Conservation (phyloP, 2,888 invertebrate species). For the Aphodius granarius region DNA sequence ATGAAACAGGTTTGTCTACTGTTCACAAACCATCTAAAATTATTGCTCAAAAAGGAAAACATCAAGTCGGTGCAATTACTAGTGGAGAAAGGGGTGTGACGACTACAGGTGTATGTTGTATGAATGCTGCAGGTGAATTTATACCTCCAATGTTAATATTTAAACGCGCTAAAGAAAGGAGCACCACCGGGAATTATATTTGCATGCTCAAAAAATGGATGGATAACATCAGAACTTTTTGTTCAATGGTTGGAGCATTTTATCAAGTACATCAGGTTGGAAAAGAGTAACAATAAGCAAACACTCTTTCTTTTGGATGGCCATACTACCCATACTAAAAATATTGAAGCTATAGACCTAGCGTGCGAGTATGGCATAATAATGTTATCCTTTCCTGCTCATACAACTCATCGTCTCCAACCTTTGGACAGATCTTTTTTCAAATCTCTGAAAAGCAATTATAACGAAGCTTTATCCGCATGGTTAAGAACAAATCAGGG, state of each 20-base stretch:
- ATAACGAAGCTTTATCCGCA: constrained; percentile 29
- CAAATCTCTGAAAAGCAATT: constrained; percentile 32
- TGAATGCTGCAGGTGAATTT: constrained; percentile 28
- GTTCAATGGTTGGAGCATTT: constrained; percentile 35
- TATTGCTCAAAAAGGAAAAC: constrained; percentile 43
- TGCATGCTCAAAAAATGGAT: constrained; percentile 33
- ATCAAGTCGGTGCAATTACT: constrained; percentile 37
- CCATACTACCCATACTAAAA: constrained; percentile 28
- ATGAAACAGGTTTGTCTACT: constrained; percentile 48
- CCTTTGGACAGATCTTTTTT: constrained; percentile 39
- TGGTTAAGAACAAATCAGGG: constrained; percentile 33
- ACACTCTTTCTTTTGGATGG: constrained; percentile 19
- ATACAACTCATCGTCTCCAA: constrained; percentile 37
- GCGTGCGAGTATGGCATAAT: constrained; percentile 34
- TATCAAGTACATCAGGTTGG: constrained; percentile 28
- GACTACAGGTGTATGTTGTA: constrained; percentile 32
- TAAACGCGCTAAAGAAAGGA: constrained; percentile 32
- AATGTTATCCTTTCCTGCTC: constrained; percentile 33
- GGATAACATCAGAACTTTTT: constrained; percentile 34
- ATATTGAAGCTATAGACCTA: constrained; percentile 33
- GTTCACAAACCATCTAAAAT: constrained; percentile 48
- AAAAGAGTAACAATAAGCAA: constrained; percentile 22
- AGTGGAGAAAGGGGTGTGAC: constrained; percentile 20
- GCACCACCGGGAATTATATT: constrained; percentile 30
- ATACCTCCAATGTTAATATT: constrained; percentile 36